phyloP scores from a whole-genome alignment of 2,888 invertebrate species.

The Volucella bombylans region DNA sequence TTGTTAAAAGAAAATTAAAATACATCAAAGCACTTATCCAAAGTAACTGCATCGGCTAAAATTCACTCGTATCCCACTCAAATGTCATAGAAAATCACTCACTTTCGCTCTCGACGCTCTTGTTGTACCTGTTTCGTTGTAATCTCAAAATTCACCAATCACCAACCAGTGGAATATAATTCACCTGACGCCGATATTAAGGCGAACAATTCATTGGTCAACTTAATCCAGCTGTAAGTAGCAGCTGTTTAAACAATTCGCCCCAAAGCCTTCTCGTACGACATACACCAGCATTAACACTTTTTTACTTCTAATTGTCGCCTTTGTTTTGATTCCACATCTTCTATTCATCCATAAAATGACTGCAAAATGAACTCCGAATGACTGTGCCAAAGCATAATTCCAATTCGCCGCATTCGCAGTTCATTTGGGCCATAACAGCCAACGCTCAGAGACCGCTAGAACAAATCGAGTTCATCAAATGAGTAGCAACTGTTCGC shows the following conservation, averaged over 20 bases:
- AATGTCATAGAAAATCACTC: constrained; percentile 35
- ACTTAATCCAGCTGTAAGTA: not conserved
- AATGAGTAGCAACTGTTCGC: constrained; percentile 76
- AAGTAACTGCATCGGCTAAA: constrained; percentile 4
- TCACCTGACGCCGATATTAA: no score
- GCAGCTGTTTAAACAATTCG: constrained; percentile 37
- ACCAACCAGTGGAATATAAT: not conserved
- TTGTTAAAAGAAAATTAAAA: no score
- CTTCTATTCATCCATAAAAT: constrained; percentile 57
- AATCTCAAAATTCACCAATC: not conserved
- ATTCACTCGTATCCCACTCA: constrained; percentile 21
- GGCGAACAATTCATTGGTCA: not conserved
- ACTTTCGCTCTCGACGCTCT: constrained; percentile 62
- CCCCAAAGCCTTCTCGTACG: not conserved
- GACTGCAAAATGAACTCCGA: constrained; percentile 37
- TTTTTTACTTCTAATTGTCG: constrained; percentile 39
- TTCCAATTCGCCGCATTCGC: constrained; percentile 6
- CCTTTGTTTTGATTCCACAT: constrained; percentile 67
- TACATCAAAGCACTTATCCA: not conserved
- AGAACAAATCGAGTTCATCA: constrained; percentile 58
- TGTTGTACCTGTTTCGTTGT: constrained; percentile 29
- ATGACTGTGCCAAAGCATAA: constrained; percentile 32
- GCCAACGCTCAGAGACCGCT: constrained; percentile 24
- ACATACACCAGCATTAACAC: not conserved
- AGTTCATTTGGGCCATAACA: constrained; percentile 34